Evolutionary conservation across 2,797 vertebrate genomes (phyloP).

Genomic region (Esox masquinongy): DNA sequence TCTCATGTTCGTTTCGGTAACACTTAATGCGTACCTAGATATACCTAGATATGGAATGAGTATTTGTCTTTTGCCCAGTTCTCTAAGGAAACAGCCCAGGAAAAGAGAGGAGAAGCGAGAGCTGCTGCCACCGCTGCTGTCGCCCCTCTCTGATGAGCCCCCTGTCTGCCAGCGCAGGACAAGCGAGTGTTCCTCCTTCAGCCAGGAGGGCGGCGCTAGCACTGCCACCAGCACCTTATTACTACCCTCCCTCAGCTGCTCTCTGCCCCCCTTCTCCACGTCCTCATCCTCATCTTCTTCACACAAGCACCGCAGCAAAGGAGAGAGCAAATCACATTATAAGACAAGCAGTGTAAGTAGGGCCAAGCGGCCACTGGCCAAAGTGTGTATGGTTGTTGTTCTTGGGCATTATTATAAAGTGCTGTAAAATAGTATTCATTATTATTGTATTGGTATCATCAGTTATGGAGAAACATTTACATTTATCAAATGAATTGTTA

Average conservation of each 20-base stretch:
- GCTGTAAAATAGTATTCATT: neutral
- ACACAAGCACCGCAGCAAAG: conserved; percentile 87
- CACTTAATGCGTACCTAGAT: neutral
- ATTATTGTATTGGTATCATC: neutral
- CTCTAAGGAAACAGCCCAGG: conserved; percentile 83
- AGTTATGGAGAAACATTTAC: neutral
- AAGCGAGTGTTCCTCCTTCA: conserved; percentile 76
- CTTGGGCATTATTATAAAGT: neutral
- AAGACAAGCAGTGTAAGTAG: conserved; percentile 79
- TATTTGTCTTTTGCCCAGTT: conserved; percentile 46
- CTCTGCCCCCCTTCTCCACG: conserved; percentile 56
- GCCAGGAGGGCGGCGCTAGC: conserved; percentile 74
- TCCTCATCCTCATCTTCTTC: conserved; percentile 68
- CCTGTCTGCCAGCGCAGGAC: conserved; percentile 71
- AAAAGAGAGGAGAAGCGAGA: conserved; percentile 82
- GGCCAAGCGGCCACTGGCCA: neutral
- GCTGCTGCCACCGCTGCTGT: conserved; percentile 88
- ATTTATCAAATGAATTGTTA: neutral
- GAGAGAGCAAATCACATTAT: conserved; percentile 82
- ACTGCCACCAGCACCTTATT: conserved; percentile 40
- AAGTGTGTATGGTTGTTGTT: neutral
- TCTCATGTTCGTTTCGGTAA: neutral
- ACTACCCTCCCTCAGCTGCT: conserved; percentile 58
- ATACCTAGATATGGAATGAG: neutral
- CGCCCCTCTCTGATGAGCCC: conserved; percentile 86